These are phyloP conservation scores for Euphonia xanthogaster DNA, from an alignment of 2,797 vertebrate species.

Conservation along the genomic window DNA sequence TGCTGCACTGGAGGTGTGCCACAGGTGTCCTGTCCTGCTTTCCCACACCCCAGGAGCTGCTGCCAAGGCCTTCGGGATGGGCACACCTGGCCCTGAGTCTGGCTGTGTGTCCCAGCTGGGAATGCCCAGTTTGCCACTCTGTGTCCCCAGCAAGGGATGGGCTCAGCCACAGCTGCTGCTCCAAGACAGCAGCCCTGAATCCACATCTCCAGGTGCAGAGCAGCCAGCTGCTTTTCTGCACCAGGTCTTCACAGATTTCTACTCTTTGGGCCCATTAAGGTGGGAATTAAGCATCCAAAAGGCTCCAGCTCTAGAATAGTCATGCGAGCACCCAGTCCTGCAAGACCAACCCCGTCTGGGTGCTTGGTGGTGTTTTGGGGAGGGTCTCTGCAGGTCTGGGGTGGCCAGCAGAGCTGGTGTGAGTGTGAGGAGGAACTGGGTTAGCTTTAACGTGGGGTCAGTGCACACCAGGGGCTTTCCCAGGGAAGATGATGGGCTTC, in stretches of 20 bases:
- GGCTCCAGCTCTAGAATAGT: not conserved
- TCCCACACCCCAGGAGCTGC: not conserved
- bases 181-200: fast-evolving
- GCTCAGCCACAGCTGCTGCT: not conserved
- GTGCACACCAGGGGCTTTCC: not conserved
- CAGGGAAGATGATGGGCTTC: not conserved
- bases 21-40: fast-evolving
- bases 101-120: fast-evolving
- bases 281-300: not conserved
- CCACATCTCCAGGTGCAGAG: fast-evolving
- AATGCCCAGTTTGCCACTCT: too few species aligned
- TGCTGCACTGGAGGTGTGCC: not conserved
- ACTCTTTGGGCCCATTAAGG: fast-evolving
- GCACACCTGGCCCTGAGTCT: fast-evolving
- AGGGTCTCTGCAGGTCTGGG: not conserved
- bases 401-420: not conserved
- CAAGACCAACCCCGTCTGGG: not conserved
- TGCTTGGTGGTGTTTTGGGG: not conserved
- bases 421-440: not conserved
- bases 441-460: not conserved
- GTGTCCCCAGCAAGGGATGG: not conserved
- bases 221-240: not conserved
- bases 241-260: fast-evolving
- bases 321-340: fast-evolving
- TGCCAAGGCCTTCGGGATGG: not conserved